Evolutionary conservation across 2,797 vertebrate species (phyloP).

Genomic region (Garrulus glandarius): DNA sequence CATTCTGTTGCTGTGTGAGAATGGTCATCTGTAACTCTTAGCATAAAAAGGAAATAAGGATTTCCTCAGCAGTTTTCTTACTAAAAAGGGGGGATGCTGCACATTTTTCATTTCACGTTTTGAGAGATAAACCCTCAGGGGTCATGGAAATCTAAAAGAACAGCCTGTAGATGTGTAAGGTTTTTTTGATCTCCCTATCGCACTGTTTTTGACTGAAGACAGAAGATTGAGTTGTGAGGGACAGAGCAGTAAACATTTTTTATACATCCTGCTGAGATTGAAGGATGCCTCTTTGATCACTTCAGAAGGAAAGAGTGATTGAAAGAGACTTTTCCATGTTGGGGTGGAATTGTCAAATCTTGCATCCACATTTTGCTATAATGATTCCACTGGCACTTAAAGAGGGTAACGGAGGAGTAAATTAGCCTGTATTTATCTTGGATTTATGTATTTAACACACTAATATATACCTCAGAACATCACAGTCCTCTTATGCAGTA

Average conservation of each 20-base stretch:
- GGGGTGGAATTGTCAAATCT: neutral
- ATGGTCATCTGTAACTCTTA: neutral
- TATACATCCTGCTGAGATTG: neutral
- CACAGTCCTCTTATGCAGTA: neutral
- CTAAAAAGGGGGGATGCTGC: neutral
- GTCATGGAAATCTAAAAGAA: neutral
- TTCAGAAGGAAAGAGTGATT: neutral
- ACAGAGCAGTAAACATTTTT: neutral
- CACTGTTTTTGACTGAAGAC: neutral
- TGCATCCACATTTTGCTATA: neutral
- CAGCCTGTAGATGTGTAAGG: neutral
- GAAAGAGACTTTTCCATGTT: neutral
- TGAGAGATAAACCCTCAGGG: neutral
- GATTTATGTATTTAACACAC: neutral
- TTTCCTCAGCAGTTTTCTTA: neutral
- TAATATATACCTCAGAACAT: neutral
- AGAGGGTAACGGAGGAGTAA: neutral
- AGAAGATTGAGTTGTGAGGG: neutral
- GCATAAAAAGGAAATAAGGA: neutral
- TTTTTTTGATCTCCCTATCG: neutral
- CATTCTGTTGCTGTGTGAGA: slow-evolving; percentile 13
- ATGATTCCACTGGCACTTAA: neutral
- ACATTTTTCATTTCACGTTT: neutral
- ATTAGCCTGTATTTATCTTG: neutral
- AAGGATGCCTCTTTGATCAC: neutral